These are phyloP conservation scores for Tretioscincus oriximinensis DNA, from an alignment of 2,113 vertebrate genomes.

Conservation along the genomic window DNA sequence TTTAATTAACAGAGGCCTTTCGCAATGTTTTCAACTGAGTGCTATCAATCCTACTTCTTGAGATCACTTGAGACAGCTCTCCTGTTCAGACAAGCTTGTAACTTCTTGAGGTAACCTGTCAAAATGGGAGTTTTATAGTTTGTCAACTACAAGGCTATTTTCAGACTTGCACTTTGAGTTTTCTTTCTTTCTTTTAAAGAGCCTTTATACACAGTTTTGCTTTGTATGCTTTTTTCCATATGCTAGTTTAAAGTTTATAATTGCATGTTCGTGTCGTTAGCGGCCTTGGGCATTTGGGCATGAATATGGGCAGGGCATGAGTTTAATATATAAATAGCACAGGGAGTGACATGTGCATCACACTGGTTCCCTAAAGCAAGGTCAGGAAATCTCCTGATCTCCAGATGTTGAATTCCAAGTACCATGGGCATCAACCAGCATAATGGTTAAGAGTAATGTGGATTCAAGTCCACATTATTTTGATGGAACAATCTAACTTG, in stretches of 20 bases:
- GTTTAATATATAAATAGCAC: neutral
- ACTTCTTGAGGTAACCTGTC: neutral
- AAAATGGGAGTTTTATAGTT: neutral
- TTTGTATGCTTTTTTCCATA: neutral
- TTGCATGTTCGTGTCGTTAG: neutral
- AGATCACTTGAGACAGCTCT: neutral
- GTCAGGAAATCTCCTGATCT: neutral
- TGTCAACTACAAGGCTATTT: neutral
- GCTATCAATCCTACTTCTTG: too few species aligned
- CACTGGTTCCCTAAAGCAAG: too few species aligned
- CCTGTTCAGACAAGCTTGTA: neutral
- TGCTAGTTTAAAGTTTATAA: neutral
- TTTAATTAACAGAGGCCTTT: neutral
- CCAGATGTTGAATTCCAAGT: neutral
- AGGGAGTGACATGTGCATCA: neutral
- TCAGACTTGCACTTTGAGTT: neutral
- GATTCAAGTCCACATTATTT: neutral
- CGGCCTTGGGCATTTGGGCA: neutral
- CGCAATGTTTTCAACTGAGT: neutral
- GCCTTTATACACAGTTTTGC: neutral
- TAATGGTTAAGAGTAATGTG: neutral
- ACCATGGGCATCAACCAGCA: neutral
- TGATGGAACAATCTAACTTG: neutral
- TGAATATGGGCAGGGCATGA: neutral
- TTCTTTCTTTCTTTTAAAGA: neutral